phyloP scores from a whole-genome alignment of 2,113 vertebrate genomes.

The Grammomys dolichurus region DNA sequence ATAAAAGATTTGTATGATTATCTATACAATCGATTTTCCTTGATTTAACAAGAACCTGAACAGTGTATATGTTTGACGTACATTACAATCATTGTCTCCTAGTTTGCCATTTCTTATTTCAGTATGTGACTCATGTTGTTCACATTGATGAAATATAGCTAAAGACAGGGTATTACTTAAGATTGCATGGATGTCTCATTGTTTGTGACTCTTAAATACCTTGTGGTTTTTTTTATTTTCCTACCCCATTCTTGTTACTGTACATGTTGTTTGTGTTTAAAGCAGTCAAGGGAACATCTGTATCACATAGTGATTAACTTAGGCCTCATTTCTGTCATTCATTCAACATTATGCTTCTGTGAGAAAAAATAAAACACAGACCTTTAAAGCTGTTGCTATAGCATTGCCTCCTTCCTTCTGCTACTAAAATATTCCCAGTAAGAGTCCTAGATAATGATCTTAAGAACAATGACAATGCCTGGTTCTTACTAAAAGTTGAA shows the following conservation, averaged over 20 bases:
- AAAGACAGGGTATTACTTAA: not conserved
- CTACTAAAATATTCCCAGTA: not conserved
- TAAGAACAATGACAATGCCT: not conserved
- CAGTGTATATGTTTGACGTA: not conserved
- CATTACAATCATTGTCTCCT: not conserved
- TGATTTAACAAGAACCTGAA: conserved; percentile 23
- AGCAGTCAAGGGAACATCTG: not conserved
- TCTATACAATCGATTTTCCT: not conserved
- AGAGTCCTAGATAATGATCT: not conserved
- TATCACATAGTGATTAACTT: not conserved
- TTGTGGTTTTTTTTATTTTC: not conserved
- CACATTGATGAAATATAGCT: not conserved
- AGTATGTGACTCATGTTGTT: not conserved
- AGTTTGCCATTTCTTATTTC: not conserved
- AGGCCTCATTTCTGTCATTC: not conserved
- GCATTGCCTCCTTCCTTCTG: not conserved
- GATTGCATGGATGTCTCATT: not conserved
- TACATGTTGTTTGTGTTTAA: conserved; percentile 20
- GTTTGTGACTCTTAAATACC: not conserved
- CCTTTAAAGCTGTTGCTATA: not conserved
- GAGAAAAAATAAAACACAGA: not conserved
- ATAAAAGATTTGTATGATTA: not conserved
- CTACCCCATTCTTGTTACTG: not conserved
- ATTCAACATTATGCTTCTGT: not conserved
- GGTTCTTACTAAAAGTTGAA: not conserved